These are phyloP conservation scores for Palythoa grandis DNA, from an alignment of 92 coral and sea anemone species.

Conservation along the genomic window DNA sequence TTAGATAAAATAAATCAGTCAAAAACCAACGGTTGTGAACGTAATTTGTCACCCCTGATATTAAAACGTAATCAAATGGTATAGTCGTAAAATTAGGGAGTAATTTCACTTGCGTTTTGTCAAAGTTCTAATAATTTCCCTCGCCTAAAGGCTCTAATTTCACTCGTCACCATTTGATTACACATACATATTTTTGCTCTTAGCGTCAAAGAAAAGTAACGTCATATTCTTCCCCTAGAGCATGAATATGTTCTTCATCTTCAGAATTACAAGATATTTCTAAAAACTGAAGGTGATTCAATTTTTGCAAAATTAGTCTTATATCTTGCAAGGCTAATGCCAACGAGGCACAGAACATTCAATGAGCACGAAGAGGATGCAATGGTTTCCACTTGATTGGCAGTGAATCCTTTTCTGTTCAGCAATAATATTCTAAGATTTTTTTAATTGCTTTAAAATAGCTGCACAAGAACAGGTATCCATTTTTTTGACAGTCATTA, in stretches of 20 bases:
- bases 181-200: conserved; percentile 46
- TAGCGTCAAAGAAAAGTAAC: conserved; percentile 52
- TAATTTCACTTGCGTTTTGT: no score
- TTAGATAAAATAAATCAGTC: no score
- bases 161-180: no score
- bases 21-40: no score
- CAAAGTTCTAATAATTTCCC: no score
- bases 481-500: conserved; percentile 51
- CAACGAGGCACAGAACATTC: conserved; percentile 64
- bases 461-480: conserved; percentile 51
- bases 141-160: no score
- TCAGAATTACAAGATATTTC: conserved; percentile 60
- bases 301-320: conserved; percentile 56
- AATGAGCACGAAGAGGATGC: conserved; percentile 47
- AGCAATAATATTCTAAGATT: conserved; percentile 50
- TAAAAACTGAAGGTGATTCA: conserved; percentile 55
- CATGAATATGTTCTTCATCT: conserved; percentile 53
- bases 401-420: conserved; percentile 58
- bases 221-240: conserved; percentile 65
- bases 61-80: no score
- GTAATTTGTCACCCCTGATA: no score
- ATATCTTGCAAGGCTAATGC: conserved; percentile 52
- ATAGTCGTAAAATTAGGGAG: no score
- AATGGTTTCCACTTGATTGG: conserved; percentile 60
- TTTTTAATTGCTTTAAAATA: conserved; percentile 49